Evolutionary conservation across 64 coral and sea anemone genomes (phyloP), one percentile per base, ranked within the genome.

Genomic region (Pocillopora verrucosa): DNA sequence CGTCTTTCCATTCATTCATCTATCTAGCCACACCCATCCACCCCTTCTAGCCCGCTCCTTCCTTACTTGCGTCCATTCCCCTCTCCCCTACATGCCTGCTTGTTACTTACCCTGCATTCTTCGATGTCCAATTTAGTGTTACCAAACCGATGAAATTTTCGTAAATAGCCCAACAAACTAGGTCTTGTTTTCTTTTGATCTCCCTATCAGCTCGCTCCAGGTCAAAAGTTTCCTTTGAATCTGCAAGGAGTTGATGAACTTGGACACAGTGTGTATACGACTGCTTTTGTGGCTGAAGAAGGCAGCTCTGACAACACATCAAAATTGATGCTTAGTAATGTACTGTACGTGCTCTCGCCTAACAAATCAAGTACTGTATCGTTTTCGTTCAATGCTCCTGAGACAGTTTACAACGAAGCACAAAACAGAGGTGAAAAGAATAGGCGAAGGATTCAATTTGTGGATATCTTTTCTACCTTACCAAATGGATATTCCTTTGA

Each of bases 201-300:
- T 79, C 16, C 7, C 13, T 82, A 70, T n/a, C 56, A 99, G 97
- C 30, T 95, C 2, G 74, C 83, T 12, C 93, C 97, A 58, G 97
- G 97, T 30, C 91, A 99, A 86, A 67, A 88, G 26, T 36, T 79
- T 17, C 80, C 64, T 6, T 56, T 99, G 25, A 58, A 93, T 34
- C 74, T 99, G 34, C 77, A 91, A 73, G 97, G 80, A 11, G 25
- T 87, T 15, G 97, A 99, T 45, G 91, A 99, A 36, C 80, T 99
- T 10, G 88, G 88, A 65, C 72, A 99, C 62, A 63, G 69, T 60
- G 91, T 99, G 2, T 84, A 77, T 22, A 91, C 97, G 9, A 80
- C 92, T 22, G 75, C 80, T 20, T 72, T 77, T 11, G 79, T 87
- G 4, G 74, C 78, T 74, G 75, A 79, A 72, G 59, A 25, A 25